Base-by-base conservation (phyloP, 2,888 invertebrate genomes). In the Pyrocoelia pectoralis region DNA sequence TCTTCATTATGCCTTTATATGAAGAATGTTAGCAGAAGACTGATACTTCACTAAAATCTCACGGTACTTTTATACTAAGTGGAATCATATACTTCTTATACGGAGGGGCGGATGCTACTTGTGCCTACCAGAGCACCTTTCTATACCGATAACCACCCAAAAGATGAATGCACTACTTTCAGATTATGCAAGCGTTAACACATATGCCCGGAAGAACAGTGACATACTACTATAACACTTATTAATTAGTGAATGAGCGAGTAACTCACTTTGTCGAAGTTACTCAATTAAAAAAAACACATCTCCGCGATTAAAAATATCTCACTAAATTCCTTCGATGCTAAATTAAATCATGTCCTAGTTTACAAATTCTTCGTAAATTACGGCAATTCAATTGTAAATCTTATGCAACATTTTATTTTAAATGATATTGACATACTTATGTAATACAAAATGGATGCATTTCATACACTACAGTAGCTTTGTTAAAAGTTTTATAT, bases 121-220 rank as follows among this genome's bases (percentile, higher is more conserved):
- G 65, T 61, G 61, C 69, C 68, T 48, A 49, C 53, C 53, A 65
- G 65, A 67, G 68, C 68, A 63, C 72, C 74, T 74, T 74, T 74
- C 74, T 74, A 72, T 67, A 61, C 68, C 66, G 63, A 64, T 61
- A 61, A 69, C 68, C 70, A 71, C 72, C 73, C 72, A 64, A 73
- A 72, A 74, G 72, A 74, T 72, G 64, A 54, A 65, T 66, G 76
- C 71, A 71, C 75, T 72, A 76, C 76, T 76, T 76, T 76, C 75
- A 58, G 70, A 29, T 76, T 76, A 73, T 64, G 71, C 68, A 76
- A 64, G 72, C 58, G 40, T 43, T 46, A 56, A 46, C 61, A 65
- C 65, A 61, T 61, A 53, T 53, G 56, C 40, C 57, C 67, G 65
- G 65, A 67, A 65, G 66, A 66, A 50, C 15, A 46, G 56, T 59